Evolutionary conservation across 2,888 invertebrate genomes (phyloP).

Genomic region (Mesoligia furuncula): DNA sequence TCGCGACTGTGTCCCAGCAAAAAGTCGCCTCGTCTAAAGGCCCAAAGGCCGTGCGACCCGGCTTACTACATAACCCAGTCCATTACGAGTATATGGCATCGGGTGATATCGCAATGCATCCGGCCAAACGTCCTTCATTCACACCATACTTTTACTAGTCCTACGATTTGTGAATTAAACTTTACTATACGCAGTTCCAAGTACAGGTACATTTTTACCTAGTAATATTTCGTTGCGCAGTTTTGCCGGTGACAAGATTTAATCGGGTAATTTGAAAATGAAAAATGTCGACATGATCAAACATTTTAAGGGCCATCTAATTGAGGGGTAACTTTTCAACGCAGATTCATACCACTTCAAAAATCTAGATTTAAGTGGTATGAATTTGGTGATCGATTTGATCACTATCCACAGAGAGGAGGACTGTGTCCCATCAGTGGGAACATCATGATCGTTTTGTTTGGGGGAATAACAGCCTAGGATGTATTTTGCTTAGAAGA

Average conservation of each 20-base stretch:
- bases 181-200: conserved; percentile 11
- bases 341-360: too few relatives aligned
- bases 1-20: conserved; percentile 19
- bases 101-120: conserved; percentile 70
- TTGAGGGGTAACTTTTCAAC: background rate
- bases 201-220: background rate
- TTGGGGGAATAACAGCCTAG: background rate
- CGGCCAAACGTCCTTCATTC: conserved; percentile 74
- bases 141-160: conserved; percentile 72
- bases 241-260: background rate
- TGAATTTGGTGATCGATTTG: background rate
- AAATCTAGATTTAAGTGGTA: background rate
- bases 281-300: background rate
- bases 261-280: background rate
- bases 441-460: too few relatives aligned
- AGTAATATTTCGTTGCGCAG: background rate
- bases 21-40: conserved; percentile 28
- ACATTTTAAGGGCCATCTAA: too few relatives aligned
- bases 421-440: background rate
- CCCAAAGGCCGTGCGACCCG: conserved; percentile 19
- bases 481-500: background rate
- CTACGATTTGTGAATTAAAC: conserved; percentile 64
- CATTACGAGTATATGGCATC: conserved; percentile 46
- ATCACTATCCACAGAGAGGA: too few relatives aligned
- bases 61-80: conserved; percentile 36